Conservation (phyloP, 2,888 invertebrate genomes). For the Pterostichus niger region DNA sequence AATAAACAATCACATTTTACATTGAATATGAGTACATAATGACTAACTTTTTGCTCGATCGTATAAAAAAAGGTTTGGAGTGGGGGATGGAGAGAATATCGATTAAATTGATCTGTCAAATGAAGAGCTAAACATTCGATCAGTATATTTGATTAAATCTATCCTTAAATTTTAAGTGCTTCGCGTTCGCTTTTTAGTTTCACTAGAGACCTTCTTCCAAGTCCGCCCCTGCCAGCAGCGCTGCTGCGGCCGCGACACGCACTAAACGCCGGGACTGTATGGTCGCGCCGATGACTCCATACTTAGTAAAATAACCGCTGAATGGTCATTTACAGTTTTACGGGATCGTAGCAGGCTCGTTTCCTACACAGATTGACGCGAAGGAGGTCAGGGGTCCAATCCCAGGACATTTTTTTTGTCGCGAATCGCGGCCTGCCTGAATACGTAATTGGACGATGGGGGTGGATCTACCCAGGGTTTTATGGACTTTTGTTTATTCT, state of each 20-base stretch:
- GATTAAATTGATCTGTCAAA: too few species aligned
- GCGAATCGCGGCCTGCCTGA: conserved; percentile 11
- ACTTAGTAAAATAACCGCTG: conserved; percentile 76
- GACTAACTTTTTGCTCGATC: too few species aligned
- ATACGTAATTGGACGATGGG: conserved; percentile 55
- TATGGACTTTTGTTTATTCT: conserved; percentile 11
- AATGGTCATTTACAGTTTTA: conserved; percentile 76
- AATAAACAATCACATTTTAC: too few species aligned
- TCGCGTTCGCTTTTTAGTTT: too few species aligned
- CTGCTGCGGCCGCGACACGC: conserved; percentile 54
- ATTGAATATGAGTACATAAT: too few species aligned
- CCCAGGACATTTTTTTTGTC: conserved; percentile 21
- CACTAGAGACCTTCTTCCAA: background rate
- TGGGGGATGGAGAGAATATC: too few species aligned
- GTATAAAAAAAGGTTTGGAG: too few species aligned
- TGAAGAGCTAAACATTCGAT: too few species aligned
- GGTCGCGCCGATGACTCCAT: conserved; percentile 73
- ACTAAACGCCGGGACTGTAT: conserved; percentile 61
- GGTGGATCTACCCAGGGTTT: conserved; percentile 25
- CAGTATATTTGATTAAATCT: too few species aligned
- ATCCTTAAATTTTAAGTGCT: too few species aligned
- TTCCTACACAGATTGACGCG: conserved; percentile 73
- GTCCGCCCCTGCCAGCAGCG: conserved; percentile 39
- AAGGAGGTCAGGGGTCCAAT: conserved; percentile 40
- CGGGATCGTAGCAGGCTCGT: conserved; percentile 73